These are phyloP conservation scores for Cepaea nemoralis DNA, from an alignment of 1,140 invertebrate genomes.

Conservation along the genomic window DNA sequence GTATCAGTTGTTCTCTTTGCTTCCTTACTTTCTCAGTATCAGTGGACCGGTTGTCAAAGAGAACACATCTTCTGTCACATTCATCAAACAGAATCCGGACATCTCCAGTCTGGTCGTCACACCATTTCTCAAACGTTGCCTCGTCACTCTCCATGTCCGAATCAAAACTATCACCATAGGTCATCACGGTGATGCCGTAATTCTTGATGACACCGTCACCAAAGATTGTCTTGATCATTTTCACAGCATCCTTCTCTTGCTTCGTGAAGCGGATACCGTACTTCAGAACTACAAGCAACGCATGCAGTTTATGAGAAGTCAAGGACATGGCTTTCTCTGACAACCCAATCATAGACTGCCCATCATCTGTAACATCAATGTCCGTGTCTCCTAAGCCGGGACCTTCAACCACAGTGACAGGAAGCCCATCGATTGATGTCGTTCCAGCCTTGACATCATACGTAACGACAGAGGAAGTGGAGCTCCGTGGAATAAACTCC, in stretches of 20 bases:
- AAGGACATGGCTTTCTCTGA: background rate
- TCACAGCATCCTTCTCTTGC: conserved; percentile 2
- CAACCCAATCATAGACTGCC: background rate
- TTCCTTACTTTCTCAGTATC: background rate
- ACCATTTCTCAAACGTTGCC: conserved; percentile 2
- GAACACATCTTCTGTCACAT: background rate
- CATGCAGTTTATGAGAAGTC: background rate
- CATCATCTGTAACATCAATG: background rate
- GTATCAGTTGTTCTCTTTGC: background rate
- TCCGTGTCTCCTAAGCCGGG: background rate
- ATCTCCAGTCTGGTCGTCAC: background rate
- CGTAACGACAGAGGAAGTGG: background rate
- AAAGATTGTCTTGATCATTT: background rate
- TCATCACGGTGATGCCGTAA: background rate
- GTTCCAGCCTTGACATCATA: background rate
- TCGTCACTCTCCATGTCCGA: background rate
- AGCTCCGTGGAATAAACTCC: background rate
- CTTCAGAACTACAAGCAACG: conserved; percentile 2
- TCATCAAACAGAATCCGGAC: background rate
- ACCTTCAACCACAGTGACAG: conserved; percentile 5
- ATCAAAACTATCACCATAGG: conserved; percentile 25
- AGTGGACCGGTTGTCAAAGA: conserved; percentile 21
- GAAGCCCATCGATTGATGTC: background rate
- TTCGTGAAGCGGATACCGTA: conserved; percentile 7
- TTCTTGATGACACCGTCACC: conserved; percentile 18